Percentiles rank a stretch among this genome's conserved stretches.
These are phyloP conservation scores for Emydocephalus ijimae DNA, from an alignment of 2,113 vertebrate genomes.

Conservation along the genomic window DNA sequence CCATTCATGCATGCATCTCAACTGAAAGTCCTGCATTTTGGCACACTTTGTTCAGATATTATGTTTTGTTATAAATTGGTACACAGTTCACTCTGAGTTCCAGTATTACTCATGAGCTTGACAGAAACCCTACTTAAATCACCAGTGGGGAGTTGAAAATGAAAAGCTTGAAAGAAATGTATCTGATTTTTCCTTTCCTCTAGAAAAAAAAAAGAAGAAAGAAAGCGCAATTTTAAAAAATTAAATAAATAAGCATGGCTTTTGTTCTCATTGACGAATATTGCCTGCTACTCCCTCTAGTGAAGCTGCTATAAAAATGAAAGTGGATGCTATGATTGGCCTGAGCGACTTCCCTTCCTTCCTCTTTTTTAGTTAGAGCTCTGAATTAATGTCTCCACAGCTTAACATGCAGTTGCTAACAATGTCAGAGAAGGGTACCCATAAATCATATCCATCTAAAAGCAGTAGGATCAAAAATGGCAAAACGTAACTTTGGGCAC, in stretches of 20 bases:
- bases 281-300: conserved; percentile 58
- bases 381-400: not conserved
- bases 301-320: conserved; percentile 37
- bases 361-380: not conserved
- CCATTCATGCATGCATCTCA: not conserved
- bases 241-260: not conserved
- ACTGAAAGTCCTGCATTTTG: not conserved
- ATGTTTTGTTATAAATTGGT: not conserved
- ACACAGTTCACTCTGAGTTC: not conserved
- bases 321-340: not conserved
- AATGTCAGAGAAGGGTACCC: not conserved
- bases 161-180: not conserved
- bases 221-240: not conserved
- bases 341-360: not conserved
- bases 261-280: conserved; percentile 1
- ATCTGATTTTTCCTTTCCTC: not conserved
- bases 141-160: not conserved
- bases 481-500: not conserved
- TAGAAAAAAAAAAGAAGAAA: accelerated
- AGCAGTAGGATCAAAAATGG: not conserved
- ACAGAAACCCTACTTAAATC: not conserved
- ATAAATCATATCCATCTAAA: not conserved
- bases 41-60: not conserved
- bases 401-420: not conserved
- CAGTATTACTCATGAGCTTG: not conserved